Percentiles rank a stretch among this genome's conserved stretches.
These are phyloP conservation scores for Nephrotoma flavescens DNA, from an alignment of 2,888 invertebrate genomes.

Conservation along the genomic window DNA sequence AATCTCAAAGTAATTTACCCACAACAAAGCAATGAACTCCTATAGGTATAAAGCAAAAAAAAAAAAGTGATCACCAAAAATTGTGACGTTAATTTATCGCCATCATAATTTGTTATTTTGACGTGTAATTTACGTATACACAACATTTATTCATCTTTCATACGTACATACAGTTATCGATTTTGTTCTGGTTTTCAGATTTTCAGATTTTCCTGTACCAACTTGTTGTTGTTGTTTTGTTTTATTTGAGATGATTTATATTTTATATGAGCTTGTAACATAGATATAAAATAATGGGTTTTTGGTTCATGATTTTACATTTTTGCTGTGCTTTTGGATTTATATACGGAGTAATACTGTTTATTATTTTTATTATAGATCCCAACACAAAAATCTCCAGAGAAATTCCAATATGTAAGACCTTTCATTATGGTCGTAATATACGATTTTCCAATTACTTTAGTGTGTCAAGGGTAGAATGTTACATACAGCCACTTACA, in stretches of 20 bases:
- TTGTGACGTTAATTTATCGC: background rate
- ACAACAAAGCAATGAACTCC: background rate
- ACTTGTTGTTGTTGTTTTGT: background rate
- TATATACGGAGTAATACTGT: no score
- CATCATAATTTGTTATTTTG: background rate
- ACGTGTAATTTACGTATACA: background rate
- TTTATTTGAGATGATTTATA: background rate
- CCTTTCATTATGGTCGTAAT: no score
- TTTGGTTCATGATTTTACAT: background rate
- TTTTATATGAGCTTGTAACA: background rate
- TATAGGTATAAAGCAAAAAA: background rate
- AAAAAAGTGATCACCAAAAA: background rate
- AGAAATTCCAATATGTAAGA: no score
- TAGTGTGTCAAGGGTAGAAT: no score
- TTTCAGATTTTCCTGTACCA: background rate
- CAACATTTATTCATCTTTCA: background rate
- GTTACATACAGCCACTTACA: no score
- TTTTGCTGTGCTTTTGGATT: no score
- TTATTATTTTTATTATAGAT: no score
- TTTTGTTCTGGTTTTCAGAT: background rate
- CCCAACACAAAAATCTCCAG: no score
- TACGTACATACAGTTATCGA: background rate
- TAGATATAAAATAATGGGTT: background rate
- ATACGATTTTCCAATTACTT: no score
- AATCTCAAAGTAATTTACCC: background rate